phyloP scores from a whole-genome alignment of 2,888 invertebrate species.

The Flabesymbios commensalis region DNA sequence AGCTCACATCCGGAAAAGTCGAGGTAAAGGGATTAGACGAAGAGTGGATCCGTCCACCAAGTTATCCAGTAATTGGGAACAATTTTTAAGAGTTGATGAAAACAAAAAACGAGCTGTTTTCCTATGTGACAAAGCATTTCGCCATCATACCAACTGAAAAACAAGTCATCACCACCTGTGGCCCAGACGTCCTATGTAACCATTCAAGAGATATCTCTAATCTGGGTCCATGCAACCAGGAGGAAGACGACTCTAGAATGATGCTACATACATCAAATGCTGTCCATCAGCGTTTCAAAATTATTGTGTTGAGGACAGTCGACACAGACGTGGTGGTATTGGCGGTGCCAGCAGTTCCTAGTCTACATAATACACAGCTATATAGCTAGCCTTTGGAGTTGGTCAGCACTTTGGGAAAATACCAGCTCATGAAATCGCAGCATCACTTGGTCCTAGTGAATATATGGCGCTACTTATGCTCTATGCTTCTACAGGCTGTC shows the following conservation, averaged over 20 bases:
- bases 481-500: conserved; percentile 25
- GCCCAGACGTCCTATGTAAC: conserved; percentile 1
- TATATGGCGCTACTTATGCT: conserved; percentile 13
- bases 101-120: conserved; percentile 23
- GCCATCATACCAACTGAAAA: neutral
- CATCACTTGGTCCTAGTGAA: conserved; percentile 10
- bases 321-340: too few species aligned
- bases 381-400: conserved; percentile 27
- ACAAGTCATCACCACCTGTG: neutral
- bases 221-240: conserved; percentile 27
- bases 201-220: neutral
- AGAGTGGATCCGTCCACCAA: conserved; percentile 8
- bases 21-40: conserved; percentile 8
- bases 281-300: too few species aligned
- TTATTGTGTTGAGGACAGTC: too few species aligned
- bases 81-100: conserved; percentile 18
- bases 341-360: too few species aligned
- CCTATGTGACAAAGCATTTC: neutral
- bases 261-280: too few species aligned
- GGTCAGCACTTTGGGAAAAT: conserved; percentile 24
- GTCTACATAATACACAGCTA: neutral
- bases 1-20: neutral
- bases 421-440: conserved; percentile 20
- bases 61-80: conserved; percentile 22
- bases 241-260: conserved; percentile 35